Conservation (phyloP, 2,797 vertebrate genomes). For the Hylomyscus alleni region DNA sequence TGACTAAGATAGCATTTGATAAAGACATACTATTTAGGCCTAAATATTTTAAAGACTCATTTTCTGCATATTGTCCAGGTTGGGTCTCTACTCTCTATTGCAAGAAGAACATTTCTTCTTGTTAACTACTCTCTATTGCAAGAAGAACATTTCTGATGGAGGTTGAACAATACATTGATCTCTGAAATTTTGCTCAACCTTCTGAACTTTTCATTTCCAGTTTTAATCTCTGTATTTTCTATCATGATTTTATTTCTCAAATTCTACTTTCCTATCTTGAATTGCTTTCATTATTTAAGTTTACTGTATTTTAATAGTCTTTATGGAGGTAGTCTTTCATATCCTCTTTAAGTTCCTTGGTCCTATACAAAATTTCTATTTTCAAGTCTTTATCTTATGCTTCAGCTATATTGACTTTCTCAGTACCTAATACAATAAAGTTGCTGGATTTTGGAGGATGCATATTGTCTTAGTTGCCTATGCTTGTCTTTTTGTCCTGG, state of each 20-base stretch:
- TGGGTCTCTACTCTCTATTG: neutral
- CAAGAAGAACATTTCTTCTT: neutral
- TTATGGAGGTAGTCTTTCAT: neutral
- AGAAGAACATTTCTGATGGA: neutral
- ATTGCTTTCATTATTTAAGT: neutral
- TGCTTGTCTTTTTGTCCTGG: neutral
- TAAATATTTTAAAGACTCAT: neutral
- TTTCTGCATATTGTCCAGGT: neutral
- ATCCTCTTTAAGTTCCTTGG: neutral
- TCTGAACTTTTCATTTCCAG: neutral
- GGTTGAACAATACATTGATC: neutral
- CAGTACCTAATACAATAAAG: neutral
- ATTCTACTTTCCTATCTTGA: neutral
- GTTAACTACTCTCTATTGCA: neutral
- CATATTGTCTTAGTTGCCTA: neutral
- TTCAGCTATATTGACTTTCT: neutral
- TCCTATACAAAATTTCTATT: neutral
- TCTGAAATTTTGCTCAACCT: neutral
- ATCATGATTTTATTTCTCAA: neutral
- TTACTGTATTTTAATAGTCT: neutral
- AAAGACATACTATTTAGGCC: neutral
- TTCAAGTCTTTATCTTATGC: neutral
- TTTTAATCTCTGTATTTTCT: neutral
- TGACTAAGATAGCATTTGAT: neutral
- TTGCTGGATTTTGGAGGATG: neutral